Evolutionary conservation across 2,797 vertebrate species (phyloP), one percentile per base, ranked within the genome.

Genomic region (Otolemur crassicaudatus): DNA sequence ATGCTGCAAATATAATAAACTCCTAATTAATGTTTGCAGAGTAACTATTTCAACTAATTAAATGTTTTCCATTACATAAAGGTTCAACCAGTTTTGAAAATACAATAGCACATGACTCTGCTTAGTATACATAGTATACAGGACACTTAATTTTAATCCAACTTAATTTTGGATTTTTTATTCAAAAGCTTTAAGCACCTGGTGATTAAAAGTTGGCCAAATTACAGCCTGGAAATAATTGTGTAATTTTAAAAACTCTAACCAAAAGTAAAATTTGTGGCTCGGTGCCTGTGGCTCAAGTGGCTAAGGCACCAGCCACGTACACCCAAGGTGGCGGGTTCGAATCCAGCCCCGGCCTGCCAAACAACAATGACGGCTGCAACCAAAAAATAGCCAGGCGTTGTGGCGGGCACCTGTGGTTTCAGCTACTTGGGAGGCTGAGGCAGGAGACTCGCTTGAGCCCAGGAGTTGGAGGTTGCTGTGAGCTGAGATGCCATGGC

Each of bases 21-120:
- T 85, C 12, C 27, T 95, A 77, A 60, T 73, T 92, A 77, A 96
- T 69, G 85, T n/a, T 72, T 60, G 3, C 34, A 27, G 58, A 73
- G 43, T 69, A 72, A 94, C 29, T 94, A 34, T 79, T 87, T 83
- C 83, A 72, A 16, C 70, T 96, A 92, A 87, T 29, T 87, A 43
- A 82, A 87, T 84, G 63, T 72, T 90, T 91, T 90, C 69, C 69
- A 92, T 96, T 92, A 92, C 90, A 84, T 67, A 60, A 81, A 95
- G 72, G 12, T 65, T 91, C 22, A 72, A 76, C n/a, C 72, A 90
- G 65, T 86, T 87, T 75, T 9, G 86, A 91, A 82, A 87, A 82
- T 58, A 75, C n/a, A 40, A 86, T 85, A 91, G 27, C 29, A 75
- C 22, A 75, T 34, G 72, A 61, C 34, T 56, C 11, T 80, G 87